Base-by-base conservation (phyloP, 2,888 invertebrate species). In the Lucinisca nassula region DNA sequence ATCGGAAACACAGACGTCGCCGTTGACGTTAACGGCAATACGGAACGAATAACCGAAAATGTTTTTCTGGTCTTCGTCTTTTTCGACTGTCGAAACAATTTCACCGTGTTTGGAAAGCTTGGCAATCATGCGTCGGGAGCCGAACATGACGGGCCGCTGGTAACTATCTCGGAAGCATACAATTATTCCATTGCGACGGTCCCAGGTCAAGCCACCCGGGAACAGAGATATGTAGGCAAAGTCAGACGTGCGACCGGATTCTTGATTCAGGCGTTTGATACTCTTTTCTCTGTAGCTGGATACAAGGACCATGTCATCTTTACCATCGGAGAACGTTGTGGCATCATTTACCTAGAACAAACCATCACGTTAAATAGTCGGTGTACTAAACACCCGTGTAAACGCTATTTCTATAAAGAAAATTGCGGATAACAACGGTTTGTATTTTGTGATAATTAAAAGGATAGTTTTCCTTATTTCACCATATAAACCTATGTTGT, bases 211-310 rank as follows among this genome's bases (percentile, higher is more conserved):
- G 10, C 92, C 90, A 8, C 92, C 87, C n/a, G 91, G 88, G 58
- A 82, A 88, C 21, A 91, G 79, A 10, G 87, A 84, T 10, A 89
- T 87, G 70, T 84, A 85, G 10, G 92, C 92, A 51, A 92, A 91
- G 55, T 87, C 90, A 3, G 92, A 85, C 61, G 87, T 87, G 45
- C 88, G 78, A 17, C 90, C 81, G 0, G 87, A 83, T 27, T 90
- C 90, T 72, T 76, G 85, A 35, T 92, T 90, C 21, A 92, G 79
- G 12, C 88, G 87, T 38, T 90, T 89, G 38, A 92, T 90, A 27
- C 85, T 87, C 81, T 90, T 88, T 79, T 89, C 90, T 35, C 85
- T 89, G 79, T 86, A 90, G 72, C 90, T 89, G 0, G 92, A 92
- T 8, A 92, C 80, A 32, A 92, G 83, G 10, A 92, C 79, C 1